Percentiles rank a stretch among this genome's conserved stretches.
These are phyloP conservation scores for Phortica magna DNA, from an alignment of 2,888 invertebrate genomes.

Conservation along the genomic window DNA sequence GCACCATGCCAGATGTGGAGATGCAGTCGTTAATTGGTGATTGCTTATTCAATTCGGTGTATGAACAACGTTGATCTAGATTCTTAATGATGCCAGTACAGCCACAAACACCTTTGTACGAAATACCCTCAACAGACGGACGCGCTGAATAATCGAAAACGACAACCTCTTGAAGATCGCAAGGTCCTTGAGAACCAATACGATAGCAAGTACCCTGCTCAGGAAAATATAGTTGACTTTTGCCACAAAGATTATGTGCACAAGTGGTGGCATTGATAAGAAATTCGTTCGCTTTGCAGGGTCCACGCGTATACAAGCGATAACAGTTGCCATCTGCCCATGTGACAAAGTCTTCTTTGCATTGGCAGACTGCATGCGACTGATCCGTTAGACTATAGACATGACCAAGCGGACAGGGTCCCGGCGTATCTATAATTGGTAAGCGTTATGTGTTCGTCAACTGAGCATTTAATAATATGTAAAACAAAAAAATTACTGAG, in stretches of 20 bases:
- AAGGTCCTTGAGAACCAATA: constrained; percentile 88
- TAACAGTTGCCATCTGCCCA: constrained; percentile 87
- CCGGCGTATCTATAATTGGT: constrained; percentile 82
- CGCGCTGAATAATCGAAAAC: constrained; percentile 89
- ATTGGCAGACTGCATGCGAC: constrained; percentile 82
- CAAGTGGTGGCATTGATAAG: constrained; percentile 85
- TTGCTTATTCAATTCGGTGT: constrained; percentile 48
- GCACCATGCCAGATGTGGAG: constrained; percentile 82
- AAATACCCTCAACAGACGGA: constrained; percentile 88
- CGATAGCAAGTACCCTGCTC: constrained; percentile 86
- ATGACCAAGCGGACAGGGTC: constrained; percentile 88
- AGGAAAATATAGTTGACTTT: constrained; percentile 88
- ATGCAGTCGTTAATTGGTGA: constrained; percentile 79
- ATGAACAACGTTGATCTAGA: constrained; percentile 75
- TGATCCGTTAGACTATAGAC: constrained; percentile 78
- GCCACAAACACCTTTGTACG: constrained; percentile 89
- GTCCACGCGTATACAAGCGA: constrained; percentile 88
- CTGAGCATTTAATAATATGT: not conserved
- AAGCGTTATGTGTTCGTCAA: not conserved
- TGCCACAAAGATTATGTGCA: constrained; percentile 84
- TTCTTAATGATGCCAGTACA: constrained; percentile 80
- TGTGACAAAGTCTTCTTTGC: constrained; percentile 84
- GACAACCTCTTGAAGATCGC: constrained; percentile 85
- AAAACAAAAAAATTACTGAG: constrained; percentile 80
- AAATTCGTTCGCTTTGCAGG: constrained; percentile 85